phyloP scores from a whole-genome alignment of 2,797 vertebrate species.

The Sebastes trivittatus region DNA sequence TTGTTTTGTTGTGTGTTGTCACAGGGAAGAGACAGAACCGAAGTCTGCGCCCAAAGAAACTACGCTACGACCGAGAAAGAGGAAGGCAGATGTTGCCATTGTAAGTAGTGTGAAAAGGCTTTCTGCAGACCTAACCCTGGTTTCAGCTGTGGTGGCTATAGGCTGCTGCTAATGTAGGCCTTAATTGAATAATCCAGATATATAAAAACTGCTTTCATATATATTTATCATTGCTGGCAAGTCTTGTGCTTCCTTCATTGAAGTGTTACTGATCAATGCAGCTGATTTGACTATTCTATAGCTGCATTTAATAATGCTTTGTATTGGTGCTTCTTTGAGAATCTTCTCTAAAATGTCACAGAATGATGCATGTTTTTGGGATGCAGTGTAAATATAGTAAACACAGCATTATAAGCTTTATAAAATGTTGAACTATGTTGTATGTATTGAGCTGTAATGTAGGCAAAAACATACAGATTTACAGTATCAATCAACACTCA shows the following conservation, averaged over 20 bases:
- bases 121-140: not conserved
- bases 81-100: slow-evolving; percentile 95
- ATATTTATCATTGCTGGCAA: not conserved
- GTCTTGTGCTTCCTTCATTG: not conserved
- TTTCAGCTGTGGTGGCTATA: not conserved
- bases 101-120: slow-evolving; percentile 82
- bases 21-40: slow-evolving; percentile 81
- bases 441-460: too few species aligned
- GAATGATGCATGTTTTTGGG: too few species aligned
- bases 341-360: too few species aligned
- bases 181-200: not conserved
- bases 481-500: too few species aligned
- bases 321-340: not conserved
- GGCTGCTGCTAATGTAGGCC: not conserved
- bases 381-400: not conserved
- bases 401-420: too few species aligned
- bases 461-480: too few species aligned
- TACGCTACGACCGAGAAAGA: slow-evolving; percentile 87
- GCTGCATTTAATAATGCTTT: not conserved
- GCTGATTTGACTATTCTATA: not conserved
- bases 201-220: not conserved
- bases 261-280: not conserved
- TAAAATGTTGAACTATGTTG: too few species aligned
- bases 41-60: slow-evolving; percentile 58
- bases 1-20: not conserved